Conservation (phyloP, 2,797 vertebrate genomes). For the Enteromius anoplus region DNA sequence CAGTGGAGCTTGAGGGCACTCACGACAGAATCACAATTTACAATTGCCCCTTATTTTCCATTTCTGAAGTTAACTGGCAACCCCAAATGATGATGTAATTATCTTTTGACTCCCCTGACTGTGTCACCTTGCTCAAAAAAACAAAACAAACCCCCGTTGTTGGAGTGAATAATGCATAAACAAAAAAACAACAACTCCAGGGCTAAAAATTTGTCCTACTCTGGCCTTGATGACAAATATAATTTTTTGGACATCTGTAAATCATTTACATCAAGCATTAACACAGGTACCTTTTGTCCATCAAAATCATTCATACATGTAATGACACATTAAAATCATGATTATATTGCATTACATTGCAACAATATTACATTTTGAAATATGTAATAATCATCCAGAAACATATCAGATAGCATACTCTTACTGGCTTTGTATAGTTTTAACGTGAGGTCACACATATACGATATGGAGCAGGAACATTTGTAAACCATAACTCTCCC, state of each 20-base stretch:
- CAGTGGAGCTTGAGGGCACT: too few species aligned
- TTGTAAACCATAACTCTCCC: slow-evolving; percentile 39
- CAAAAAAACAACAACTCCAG: too few species aligned
- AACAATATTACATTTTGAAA: not conserved
- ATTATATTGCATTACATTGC: not conserved
- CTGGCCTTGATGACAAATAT: not conserved
- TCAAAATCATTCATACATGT: not conserved
- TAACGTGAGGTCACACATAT: slow-evolving; percentile 49
- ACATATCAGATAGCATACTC: not conserved
- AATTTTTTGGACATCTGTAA: not conserved
- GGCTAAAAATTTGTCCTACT: too few species aligned
- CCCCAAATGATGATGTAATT: too few species aligned
- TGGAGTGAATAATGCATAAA: too few species aligned
- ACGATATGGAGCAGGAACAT: slow-evolving; percentile 40
- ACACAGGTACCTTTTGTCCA: not conserved
- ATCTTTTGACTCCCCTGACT: too few species aligned
- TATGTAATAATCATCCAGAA: not conserved
- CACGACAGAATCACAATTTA: too few species aligned
- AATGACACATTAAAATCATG: not conserved
- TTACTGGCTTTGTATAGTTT: not conserved
- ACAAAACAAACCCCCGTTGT: too few species aligned
- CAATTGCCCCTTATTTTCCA: too few species aligned
- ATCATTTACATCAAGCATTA: not conserved
- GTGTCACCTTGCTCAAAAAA: too few species aligned
- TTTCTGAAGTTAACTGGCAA: too few species aligned